Conservation (phyloP, 2,797 vertebrate species). For the Cercopithecus petaurista region DNA sequence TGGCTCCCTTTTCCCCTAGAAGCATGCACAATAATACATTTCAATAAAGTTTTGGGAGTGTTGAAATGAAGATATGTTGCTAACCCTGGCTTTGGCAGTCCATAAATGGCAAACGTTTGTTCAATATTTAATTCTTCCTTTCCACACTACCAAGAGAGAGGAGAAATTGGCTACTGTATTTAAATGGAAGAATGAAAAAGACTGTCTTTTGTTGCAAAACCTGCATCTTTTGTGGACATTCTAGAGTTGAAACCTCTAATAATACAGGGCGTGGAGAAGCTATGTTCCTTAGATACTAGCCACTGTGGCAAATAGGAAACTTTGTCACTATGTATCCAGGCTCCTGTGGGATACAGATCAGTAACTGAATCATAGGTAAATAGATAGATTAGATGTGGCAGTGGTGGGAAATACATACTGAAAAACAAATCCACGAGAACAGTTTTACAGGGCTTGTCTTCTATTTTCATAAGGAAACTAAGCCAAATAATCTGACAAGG, state of each 20-base stretch:
- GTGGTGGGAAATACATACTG: conserved; percentile 64
- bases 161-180: conserved; percentile 65
- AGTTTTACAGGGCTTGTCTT: conserved; percentile 82
- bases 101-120: conserved; percentile 56
- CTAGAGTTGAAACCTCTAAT: conserved; percentile 74
- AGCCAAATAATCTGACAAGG: conserved; percentile 83
- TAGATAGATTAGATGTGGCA: conserved; percentile 82
- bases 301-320: conserved; percentile 75
- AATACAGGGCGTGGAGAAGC: conserved; percentile 70
- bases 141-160: conserved; percentile 64
- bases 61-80: conserved; percentile 30
- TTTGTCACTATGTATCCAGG: conserved; percentile 79
- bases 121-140: conserved; percentile 69
- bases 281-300: conserved; percentile 58
- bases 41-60: conserved; percentile 58
- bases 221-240: conserved; percentile 64
- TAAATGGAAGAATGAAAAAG: conserved; percentile 71
- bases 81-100: conserved; percentile 61
- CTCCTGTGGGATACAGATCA: conserved; percentile 80
- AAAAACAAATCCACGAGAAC: conserved; percentile 81
- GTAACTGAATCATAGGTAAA: conserved; percentile 82
- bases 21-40: conserved; percentile 63
- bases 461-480: conserved; percentile 80
- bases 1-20: conserved; percentile 55
- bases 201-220: conserved; percentile 75